Evolutionary conservation across 2,888 invertebrate genomes (phyloP).

Genomic region (Loripinus fragilis): DNA sequence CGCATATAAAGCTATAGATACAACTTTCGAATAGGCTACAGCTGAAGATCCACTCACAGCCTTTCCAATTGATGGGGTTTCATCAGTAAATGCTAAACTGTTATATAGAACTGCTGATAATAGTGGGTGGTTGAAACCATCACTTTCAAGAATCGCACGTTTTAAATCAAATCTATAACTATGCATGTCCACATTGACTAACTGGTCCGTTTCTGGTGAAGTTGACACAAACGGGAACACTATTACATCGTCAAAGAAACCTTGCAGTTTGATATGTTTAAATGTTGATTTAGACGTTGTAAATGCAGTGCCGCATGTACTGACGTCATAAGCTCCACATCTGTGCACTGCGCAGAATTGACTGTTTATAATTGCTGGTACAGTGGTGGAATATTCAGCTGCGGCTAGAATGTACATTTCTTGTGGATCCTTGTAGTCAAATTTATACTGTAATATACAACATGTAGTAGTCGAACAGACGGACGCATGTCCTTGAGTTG

Average conservation of each 20-base stretch:
- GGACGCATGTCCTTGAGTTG: slow-evolving; percentile 3
- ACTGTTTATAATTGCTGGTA: slow-evolving; percentile 47
- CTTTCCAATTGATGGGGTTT: not conserved
- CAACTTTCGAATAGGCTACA: not conserved
- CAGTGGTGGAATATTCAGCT: slow-evolving; percentile 27
- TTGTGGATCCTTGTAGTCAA: slow-evolving; percentile 24
- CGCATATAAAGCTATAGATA: no score
- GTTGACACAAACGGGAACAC: slow-evolving; percentile 48
- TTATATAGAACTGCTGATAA: slow-evolving; percentile 50
- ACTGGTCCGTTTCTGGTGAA: slow-evolving; percentile 15
- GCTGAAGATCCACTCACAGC: not conserved
- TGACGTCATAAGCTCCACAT: slow-evolving; percentile 29
- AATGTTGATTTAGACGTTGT: slow-evolving; percentile 37
- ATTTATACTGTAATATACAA: slow-evolving; percentile 44
- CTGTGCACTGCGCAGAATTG: slow-evolving; percentile 52
- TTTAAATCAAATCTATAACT: slow-evolving; percentile 44
- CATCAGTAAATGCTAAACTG: slow-evolving; percentile 12
- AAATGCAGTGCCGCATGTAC: slow-evolving; percentile 32
- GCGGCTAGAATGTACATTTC: slow-evolving; percentile 45
- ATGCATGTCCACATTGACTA: slow-evolving; percentile 41
- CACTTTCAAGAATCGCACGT: slow-evolving; percentile 45
- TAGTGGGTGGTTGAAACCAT: slow-evolving; percentile 43
- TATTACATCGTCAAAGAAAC: slow-evolving; percentile 31
- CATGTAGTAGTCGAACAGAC: slow-evolving; percentile 32
- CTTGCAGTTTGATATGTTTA: slow-evolving; percentile 46